Evolutionary conservation across 1,140 invertebrate species (phyloP).

Genomic region (Scaptomyza hsui): DNA sequence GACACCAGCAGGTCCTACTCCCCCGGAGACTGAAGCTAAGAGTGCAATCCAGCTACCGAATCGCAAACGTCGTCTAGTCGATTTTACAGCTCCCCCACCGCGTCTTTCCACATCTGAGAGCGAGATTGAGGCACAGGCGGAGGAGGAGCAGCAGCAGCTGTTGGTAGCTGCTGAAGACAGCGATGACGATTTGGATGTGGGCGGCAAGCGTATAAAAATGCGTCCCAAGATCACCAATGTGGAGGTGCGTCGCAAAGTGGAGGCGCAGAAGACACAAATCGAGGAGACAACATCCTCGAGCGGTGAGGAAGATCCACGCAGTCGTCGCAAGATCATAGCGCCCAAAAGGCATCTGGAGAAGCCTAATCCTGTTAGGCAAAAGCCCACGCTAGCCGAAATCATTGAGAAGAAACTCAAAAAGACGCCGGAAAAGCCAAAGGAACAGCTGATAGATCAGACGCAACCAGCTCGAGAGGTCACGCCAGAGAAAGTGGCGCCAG

Average conservation of each 20-base stretch:
- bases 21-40: background rate
- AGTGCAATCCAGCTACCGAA: slow-evolving; percentile 33
- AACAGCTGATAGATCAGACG: background rate
- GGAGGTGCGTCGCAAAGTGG: slow-evolving; percentile 86
- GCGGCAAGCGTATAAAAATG: slow-evolving; percentile 85
- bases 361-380: slow-evolving; percentile 37
- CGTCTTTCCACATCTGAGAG: slow-evolving; percentile 72
- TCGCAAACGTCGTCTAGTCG: slow-evolving; percentile 63
- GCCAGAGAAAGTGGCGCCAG: slow-evolving; percentile 27
- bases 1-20: background rate
- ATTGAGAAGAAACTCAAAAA: slow-evolving; percentile 80
- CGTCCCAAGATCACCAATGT: slow-evolving; percentile 85
- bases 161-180: slow-evolving; percentile 84
- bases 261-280: slow-evolving; percentile 85
- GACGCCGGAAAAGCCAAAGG: slow-evolving; percentile 45
- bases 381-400: slow-evolving; percentile 74
- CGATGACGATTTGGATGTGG: slow-evolving; percentile 84
- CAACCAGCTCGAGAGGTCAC: slow-evolving; percentile 14
- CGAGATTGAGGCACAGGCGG: slow-evolving; percentile 63
- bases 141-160: slow-evolving; percentile 34
- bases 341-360: slow-evolving; percentile 61
- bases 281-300: slow-evolving; percentile 85
- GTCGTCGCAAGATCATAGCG: slow-evolving; percentile 62
- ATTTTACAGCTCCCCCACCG: slow-evolving; percentile 41
- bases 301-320: slow-evolving; percentile 83